phyloP scores from a whole-genome alignment of 2,113 vertebrate species.

The Echinops telfairi region DNA sequence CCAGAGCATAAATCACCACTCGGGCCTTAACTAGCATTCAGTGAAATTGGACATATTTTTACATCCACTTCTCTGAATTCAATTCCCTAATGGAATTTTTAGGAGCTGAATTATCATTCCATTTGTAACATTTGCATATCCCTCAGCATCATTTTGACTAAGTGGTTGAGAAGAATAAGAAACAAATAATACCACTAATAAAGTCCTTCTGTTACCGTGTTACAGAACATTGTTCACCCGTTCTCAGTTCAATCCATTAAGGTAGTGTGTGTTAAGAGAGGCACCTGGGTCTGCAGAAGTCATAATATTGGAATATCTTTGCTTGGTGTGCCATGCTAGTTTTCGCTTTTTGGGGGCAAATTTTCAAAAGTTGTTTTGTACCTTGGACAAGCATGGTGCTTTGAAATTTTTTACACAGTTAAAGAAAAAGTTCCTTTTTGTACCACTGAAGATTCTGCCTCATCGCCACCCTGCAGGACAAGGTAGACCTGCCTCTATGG shows the following conservation, averaged over 20 bases:
- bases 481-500: no score
- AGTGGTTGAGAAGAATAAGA: no score
- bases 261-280: neutral
- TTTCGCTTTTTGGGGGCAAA: neutral
- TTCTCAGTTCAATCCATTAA: neutral
- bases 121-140: conserved; percentile 36
- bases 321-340: neutral
- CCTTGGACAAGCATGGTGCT: neutral
- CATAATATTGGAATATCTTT: neutral
- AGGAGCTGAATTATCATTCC: conserved; percentile 41
- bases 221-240: neutral
- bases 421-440: conserved; percentile 39
- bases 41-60: conserved; percentile 40
- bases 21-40: conserved; percentile 23
- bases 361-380: conserved; percentile 11
- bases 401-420: neutral
- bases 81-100: conserved; percentile 8
- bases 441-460: neutral
- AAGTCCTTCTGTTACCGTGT: neutral
- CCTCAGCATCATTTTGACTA: conserved; percentile 35
- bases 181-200: no score
- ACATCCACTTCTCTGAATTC: conserved; percentile 34
- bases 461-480: no score
- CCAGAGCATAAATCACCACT: conserved; percentile 57
- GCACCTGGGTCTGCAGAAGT: neutral